These are phyloP conservation scores for Himantopus leucocephalus DNA, from an alignment of 2,113 vertebrate species.

Conservation along the genomic window DNA sequence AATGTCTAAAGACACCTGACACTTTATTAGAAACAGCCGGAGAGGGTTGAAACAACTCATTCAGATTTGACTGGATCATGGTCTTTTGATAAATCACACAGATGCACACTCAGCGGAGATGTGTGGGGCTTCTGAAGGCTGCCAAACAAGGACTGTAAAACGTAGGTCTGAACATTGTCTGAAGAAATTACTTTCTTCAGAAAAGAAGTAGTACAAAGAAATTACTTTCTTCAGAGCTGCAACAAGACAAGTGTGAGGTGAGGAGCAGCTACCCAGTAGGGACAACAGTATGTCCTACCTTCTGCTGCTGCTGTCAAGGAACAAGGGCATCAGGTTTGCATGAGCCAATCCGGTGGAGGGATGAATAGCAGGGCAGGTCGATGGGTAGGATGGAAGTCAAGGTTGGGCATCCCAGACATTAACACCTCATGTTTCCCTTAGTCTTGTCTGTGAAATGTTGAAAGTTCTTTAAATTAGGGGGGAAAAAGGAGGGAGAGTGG, in stretches of 20 bases:
- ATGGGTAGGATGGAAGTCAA: background rate
- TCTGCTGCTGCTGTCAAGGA: background rate
- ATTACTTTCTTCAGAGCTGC: background rate
- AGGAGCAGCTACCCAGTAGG: background rate
- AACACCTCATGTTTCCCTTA: rapidly evolving
- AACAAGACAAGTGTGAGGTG: background rate
- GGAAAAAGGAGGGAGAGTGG: too few relatives aligned
- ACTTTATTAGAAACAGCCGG: background rate
- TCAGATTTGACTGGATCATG: background rate
- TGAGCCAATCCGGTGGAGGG: background rate
- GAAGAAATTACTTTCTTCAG: background rate
- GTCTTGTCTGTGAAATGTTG: background rate
- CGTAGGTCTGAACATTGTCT: background rate
- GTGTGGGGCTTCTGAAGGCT: background rate
- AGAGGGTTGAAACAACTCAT: background rate
- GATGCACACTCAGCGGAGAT: background rate
- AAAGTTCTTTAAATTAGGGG: background rate
- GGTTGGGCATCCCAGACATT: background rate
- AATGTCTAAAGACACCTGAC: background rate
- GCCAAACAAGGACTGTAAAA: background rate
- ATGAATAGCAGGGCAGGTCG: background rate
- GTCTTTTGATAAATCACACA: background rate
- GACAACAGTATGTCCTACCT: background rate
- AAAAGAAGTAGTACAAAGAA: background rate
- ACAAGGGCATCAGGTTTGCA: background rate